These are phyloP conservation scores for Oxyteleia sp. DNA, from an alignment of 2,888 invertebrate species.

Conservation along the genomic window DNA sequence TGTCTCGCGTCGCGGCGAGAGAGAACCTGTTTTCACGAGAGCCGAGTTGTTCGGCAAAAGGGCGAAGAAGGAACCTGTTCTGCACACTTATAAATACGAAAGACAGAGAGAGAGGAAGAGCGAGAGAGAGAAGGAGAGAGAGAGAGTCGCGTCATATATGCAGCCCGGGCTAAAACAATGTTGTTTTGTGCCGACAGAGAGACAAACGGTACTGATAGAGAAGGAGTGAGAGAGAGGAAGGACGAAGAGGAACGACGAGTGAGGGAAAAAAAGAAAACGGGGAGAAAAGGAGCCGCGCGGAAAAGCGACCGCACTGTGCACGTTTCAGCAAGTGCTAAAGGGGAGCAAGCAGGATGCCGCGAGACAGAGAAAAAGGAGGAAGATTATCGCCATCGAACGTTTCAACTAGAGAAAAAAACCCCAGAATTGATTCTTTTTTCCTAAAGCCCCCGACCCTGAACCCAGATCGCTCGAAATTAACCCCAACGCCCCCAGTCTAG, in stretches of 20 bases:
- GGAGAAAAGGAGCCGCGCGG: constrained; percentile 29
- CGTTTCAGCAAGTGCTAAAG: constrained; percentile 71
- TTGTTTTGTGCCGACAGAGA: constrained; percentile 53
- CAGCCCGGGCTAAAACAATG: constrained; percentile 70
- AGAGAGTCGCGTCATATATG: constrained; percentile 46
- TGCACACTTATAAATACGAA: constrained; percentile 40
- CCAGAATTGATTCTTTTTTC: too few species aligned
- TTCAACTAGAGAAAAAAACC: too few species aligned
- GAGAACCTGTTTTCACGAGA: constrained; percentile 76
- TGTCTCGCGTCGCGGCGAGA: constrained; percentile 31
- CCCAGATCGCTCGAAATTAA: too few species aligned
- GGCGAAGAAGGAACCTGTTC: constrained; percentile 72
- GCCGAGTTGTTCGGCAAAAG: constrained; percentile 54
- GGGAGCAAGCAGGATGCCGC: constrained; percentile 46
- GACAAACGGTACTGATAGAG: constrained; percentile 29
- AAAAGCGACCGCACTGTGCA: constrained; percentile 67
- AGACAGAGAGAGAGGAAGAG: constrained; percentile 8
- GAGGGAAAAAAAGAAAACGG: constrained; percentile 29
- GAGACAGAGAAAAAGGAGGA: constrained; percentile 42
- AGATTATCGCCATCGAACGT: too few species aligned
- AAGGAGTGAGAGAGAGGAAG: constrained; percentile 32
- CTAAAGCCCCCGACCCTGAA: too few species aligned
- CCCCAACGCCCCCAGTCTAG: too few species aligned
- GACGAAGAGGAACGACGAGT: constrained; percentile 34
- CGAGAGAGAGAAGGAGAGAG: constrained; percentile 4